Evolutionary conservation across 2,797 vertebrate species (phyloP).

Genomic region (Urophycis tenuis): DNA sequence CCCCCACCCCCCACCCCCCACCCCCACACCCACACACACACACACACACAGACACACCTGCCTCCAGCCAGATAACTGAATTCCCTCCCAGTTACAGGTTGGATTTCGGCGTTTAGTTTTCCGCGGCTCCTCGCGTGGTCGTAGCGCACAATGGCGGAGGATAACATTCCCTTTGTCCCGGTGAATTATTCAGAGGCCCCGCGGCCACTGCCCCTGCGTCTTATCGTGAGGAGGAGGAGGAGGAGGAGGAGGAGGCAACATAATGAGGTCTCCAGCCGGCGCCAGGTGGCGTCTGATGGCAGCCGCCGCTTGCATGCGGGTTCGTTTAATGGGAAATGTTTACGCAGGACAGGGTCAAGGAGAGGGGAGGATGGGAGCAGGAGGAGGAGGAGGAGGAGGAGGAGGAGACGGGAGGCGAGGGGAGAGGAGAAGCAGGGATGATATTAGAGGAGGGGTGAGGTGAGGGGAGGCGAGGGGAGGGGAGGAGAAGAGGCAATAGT

Average conservation of each 20-base stretch:
- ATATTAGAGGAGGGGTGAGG: background rate
- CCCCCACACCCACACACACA: background rate
- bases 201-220: background rate
- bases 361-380: background rate
- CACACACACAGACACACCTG: background rate
- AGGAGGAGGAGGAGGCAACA: background rate
- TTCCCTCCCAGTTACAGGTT: background rate
- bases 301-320: background rate
- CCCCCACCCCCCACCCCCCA: background rate
- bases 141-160: background rate
- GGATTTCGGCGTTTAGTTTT: background rate
- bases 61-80: background rate
- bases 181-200: background rate
- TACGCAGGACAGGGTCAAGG: background rate
- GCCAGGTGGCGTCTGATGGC: background rate
- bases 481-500: background rate
- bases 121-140: background rate
- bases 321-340: background rate
- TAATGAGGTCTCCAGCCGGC: background rate
- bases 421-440: background rate
- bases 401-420: background rate
- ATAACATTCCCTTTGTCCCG: background rate
- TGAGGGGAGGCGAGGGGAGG: background rate
- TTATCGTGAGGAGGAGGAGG: background rate
- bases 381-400: background rate